Base-by-base conservation (phyloP, 2,888 invertebrate species). In the Tenthredo notha region DNA sequence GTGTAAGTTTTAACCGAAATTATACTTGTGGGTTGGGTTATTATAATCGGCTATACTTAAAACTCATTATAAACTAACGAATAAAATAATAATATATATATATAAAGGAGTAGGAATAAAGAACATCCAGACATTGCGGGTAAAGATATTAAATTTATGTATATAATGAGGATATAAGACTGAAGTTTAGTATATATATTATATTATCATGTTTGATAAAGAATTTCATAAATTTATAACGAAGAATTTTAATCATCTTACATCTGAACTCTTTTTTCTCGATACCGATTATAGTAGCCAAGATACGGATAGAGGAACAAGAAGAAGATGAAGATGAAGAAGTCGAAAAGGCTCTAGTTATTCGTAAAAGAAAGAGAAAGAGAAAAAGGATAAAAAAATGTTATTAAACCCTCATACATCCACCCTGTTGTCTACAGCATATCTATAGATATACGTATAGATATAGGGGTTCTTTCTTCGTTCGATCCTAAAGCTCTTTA, bases 381-480 rank as follows among this genome's bases (percentile, higher is more conserved):
- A 43, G 21, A 40, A 37, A 7, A n/a, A 40, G 7, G 4, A 18
- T 0, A 18, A 15, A 37, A n/a, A 43, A 43, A 43, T n/a, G 18
- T 74, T 74, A 25, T 43, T 21, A 43, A 74, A 43, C 74, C 54
- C 54, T 54, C 29, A n/a, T 50, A 40, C 21, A 67, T 67, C 43
- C 29, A 40, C 43, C 29, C 72, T 21, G 6, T 74, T 43, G 21
- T 74, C 72, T 43, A 43, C 18, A 3, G 40, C 0, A 9, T 43
- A n/a, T n/a, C n/a, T n/a, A n/a, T 43, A n/a, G 40, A 72, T 40
- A 72, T 21, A n/a, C 70, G 33, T 18, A 40, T 29, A 72, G 7
- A 74, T 74, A 74, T 40, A 74, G 72, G 72, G 43, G 43, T 74
- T 74, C 72, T 50, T 77, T 54, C 54, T 29, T 77, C 77, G 50